Evolutionary conservation across 2,797 vertebrate genomes (phyloP), one percentile per base, ranked within the genome.

Genomic region (Alcedo atthis): DNA sequence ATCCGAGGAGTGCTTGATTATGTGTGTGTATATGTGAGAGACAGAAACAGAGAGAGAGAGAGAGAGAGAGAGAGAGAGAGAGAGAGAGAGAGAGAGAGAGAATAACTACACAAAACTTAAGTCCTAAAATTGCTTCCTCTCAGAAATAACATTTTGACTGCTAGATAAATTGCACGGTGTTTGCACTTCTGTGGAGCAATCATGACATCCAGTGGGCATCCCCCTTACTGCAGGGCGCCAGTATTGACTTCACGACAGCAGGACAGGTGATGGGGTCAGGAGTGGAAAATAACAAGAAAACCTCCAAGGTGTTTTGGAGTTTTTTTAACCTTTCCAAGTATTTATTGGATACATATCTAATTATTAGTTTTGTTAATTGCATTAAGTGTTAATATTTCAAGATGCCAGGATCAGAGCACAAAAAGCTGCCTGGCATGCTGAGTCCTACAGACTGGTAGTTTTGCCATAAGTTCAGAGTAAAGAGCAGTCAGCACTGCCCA

Each of bases 141-240:
- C 81, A 71, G 84, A 67, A 69, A 67, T 64, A 92, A 96, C 91
- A 96, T 96, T 96, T 96, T 96, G 95, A 96, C 93, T 83, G 69
- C 94, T 95, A 93, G 95, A 96, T 89, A 96, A 96, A 96, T 94
- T 95, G 92, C 86, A 78, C 22, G 12, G 19, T 42, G 26, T 77
- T 84, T 90, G 59, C 62, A 69, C 81, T 94, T 93, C 13, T 75
- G 62, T 89, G 84, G 79, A 94, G 90, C 79, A 94, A 96, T 33
- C 62, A 12, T 89, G 96, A 96, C 96, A 95, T 89, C 96, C 88
- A 94, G 95, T 82, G 96, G 96, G 48, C 92, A 87, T 68, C 17
- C 5, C 19, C 43, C 81, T 96, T 92, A 94, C 86, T 96, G 92
- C 94, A 95, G 32, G n/a, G 33, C 51, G 66, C 16, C 51, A 58